These are phyloP conservation scores for Chloropsis cyanopogon DNA, from an alignment of 2,113 vertebrate genomes.

Conservation along the genomic window DNA sequence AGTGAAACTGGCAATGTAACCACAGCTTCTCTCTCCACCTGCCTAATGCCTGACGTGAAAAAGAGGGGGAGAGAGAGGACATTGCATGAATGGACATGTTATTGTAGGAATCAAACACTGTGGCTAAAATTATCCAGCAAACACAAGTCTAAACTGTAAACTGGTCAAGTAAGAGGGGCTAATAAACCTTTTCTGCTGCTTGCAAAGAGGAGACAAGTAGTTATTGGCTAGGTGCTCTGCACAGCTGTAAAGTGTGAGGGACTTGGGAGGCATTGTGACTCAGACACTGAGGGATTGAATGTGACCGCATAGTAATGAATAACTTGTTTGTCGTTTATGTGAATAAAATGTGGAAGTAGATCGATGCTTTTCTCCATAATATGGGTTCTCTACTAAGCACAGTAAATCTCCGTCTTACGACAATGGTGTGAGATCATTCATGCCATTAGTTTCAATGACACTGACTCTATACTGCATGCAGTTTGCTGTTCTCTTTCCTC, in stretches of 20 bases:
- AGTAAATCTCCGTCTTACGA: constrained; percentile 68
- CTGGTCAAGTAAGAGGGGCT: constrained; percentile 34
- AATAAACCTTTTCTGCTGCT: constrained; percentile 41
- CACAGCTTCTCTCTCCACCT: not conserved
- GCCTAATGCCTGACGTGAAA: not conserved
- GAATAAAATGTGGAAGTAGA: constrained; percentile 72
- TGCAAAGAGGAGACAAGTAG: constrained; percentile 39
- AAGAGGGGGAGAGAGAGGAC: not conserved
- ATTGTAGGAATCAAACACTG: not conserved
- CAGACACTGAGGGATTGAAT: constrained; percentile 53
- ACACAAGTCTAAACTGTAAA: constrained; percentile 20
- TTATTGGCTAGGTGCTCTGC: constrained; percentile 63
- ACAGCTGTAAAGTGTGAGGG: constrained; percentile 62
- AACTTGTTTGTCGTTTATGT: constrained; percentile 66
- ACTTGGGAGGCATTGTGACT: constrained; percentile 59
- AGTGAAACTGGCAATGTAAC: not conserved
- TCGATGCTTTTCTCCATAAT: constrained; percentile 70
- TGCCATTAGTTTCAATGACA: constrained; percentile 71
- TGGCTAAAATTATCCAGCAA: not conserved
- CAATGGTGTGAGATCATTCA: constrained; percentile 68
- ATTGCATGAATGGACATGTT: not conserved
- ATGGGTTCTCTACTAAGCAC: constrained; percentile 66
- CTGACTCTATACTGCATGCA: constrained; percentile 68
- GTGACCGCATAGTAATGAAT: constrained; percentile 52
- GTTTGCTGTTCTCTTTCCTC: constrained; percentile 68